Conservation (phyloP, 1,140 invertebrate species). For the Cydia strobilella region DNA sequence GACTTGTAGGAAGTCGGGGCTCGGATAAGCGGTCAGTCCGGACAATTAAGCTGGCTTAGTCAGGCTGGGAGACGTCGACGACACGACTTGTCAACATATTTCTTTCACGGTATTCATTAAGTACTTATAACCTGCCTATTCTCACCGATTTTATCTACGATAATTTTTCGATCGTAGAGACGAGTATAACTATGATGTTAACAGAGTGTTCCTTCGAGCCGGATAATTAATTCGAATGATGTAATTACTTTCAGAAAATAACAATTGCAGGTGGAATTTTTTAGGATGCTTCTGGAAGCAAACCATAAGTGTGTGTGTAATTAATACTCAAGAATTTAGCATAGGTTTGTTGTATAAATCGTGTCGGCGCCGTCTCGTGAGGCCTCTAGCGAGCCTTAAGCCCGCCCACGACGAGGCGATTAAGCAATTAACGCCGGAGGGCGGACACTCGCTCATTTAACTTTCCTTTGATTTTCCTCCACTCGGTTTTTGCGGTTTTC, state of each 20-base stretch:
- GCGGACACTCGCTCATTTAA: conserved; percentile 66
- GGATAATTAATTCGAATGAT: no score
- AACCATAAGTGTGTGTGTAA: no score
- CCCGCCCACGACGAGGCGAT: conserved; percentile 62
- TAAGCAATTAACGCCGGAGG: conserved; percentile 75
- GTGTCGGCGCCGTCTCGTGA: conserved; percentile 1
- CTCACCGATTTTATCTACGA: no score
- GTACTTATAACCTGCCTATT: no score
- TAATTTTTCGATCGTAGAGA: no score
- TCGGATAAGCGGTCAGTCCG: conserved; percentile 64
- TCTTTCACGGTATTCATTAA: no score
- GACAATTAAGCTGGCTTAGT: conserved; percentile 46
- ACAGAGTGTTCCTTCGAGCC: no score
- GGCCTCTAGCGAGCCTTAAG: conserved; percentile 45
- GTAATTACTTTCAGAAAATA: no score
- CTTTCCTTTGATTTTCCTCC: conserved; percentile 61
- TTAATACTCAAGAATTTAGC: no score
- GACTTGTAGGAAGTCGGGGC: conserved; percentile 65
- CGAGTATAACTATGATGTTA: no score
- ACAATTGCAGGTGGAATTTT: no score
- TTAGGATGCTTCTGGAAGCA: no score
- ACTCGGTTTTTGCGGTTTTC: conserved; percentile 44
- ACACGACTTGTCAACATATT: conserved; percentile 9
- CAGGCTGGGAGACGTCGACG: neutral
- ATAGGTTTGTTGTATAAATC: neutral